These are phyloP conservation scores for Tangachromis dhanisi DNA, from an alignment of 2,113 vertebrate species.

Conservation along the genomic window DNA sequence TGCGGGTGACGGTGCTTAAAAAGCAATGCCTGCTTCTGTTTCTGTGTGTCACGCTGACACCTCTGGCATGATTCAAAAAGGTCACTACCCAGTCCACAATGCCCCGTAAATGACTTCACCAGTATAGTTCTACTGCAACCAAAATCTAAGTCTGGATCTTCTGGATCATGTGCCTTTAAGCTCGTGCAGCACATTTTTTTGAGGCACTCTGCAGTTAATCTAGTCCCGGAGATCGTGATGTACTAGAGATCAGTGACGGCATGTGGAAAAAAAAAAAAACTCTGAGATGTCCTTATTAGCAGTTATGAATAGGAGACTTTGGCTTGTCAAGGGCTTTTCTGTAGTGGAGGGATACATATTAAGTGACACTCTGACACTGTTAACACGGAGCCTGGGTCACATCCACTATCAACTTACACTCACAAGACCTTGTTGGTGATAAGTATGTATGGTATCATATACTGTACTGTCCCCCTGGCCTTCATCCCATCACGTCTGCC, in stretches of 20 bases:
- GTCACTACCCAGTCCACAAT: neutral
- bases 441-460: neutral
- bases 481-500: neutral
- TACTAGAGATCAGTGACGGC: neutral
- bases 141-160: neutral
- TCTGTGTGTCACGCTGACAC: neutral
- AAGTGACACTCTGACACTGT: neutral
- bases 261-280: neutral
- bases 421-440: constrained; percentile 23
- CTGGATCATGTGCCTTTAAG: constrained; percentile 5
- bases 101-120: neutral
- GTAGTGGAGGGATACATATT: neutral
- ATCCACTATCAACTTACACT: constrained; percentile 21
- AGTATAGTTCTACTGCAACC: neutral
- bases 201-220: neutral
- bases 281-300: neutral
- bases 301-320: neutral
- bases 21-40: neutral
- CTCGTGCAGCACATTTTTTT: neutral
- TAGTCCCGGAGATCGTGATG: neutral
- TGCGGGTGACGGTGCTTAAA: neutral
- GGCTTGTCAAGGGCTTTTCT: neutral
- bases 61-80: neutral
- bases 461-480: neutral
- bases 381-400: neutral